A percentile compares a stretch with the other conserved stretches of the same genome.
Evolutionary conservation across 2,113 vertebrate genomes (phyloP).

Genomic region (Meriones unguiculatus): DNA sequence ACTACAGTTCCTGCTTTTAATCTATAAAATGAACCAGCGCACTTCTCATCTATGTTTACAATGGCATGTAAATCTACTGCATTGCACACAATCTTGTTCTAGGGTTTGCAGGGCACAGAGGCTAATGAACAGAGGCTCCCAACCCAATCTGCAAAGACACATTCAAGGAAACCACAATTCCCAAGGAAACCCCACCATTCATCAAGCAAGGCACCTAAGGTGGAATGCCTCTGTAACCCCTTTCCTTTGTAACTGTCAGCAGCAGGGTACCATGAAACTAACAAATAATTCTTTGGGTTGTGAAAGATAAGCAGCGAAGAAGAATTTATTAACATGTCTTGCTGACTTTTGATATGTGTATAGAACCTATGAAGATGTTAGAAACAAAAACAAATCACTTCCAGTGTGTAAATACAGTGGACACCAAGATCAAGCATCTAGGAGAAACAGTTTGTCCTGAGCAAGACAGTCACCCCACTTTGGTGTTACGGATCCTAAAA

Average conservation of each 20-base stretch:
- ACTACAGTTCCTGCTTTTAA: not conserved
- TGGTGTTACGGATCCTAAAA: not conserved
- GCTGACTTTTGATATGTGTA: not conserved
- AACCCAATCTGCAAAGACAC: not conserved
- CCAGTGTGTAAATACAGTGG: not conserved
- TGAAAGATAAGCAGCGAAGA: not conserved
- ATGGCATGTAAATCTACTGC: not conserved
- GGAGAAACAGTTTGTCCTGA: not conserved
- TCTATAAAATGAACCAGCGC: not conserved
- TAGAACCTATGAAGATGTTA: not conserved
- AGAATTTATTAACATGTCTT: conserved; percentile 30
- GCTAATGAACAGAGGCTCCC: not conserved
- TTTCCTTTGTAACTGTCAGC: not conserved
- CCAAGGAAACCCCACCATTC: not conserved
- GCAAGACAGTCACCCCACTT: not conserved
- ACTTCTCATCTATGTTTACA: conserved; percentile 10
- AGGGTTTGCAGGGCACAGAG: not conserved
- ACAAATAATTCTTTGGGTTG: not conserved
- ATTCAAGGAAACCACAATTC: not conserved
- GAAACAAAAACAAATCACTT: not conserved
- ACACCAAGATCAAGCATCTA: not conserved
- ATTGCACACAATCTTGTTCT: conserved; percentile 5
- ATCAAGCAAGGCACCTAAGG: not conserved
- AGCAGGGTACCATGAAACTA: not conserved
- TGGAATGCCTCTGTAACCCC: not conserved